Evolutionary conservation across 2,797 vertebrate genomes (phyloP), one percentile per base, ranked within the genome.

Genomic region (Poeciliopsis presidionis): DNA sequence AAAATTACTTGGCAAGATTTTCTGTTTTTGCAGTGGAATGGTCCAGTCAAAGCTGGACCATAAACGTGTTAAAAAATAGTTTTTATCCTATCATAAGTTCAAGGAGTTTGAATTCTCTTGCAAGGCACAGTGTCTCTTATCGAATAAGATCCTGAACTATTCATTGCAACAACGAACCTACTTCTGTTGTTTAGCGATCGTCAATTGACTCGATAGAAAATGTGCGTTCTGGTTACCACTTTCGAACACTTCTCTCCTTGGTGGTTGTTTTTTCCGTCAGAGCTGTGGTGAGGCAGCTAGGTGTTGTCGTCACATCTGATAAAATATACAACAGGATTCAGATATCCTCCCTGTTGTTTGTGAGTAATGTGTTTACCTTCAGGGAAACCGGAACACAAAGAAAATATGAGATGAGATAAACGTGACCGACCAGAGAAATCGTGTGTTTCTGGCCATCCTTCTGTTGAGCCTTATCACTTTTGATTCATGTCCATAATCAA

Each of bases 371-470:
- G 65, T 70, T 70, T 45, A 33, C 45, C 8, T 41, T 73, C 39
- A 72, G 33, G 46, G 47, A 33, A 7, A 41, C 18, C 1, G 3
- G 12, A 73, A 3, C 28, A 49, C 14, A 36, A 59, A 41, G n/a
- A 43, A 72, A 45, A 72, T 16, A 8, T 12, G 3, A 46, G 4
- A 70, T 61, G 28, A 74, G 61, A 80, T 79, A n/a, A 45, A 45
- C 11, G 11, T 22, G 43, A 65, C 2, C 11, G n/a, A 65, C 61
- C 12, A 47, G 53, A 70, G 33, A 67, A 67, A 33, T 28, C 0
- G n/a, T 46, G 39, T 70, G 11, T 49, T 53, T 25, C n/a, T 49
- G 22, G 7, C 39, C 55, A 49, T 13, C 72, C 5, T n/a, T 49
- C 33, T 57, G n/a, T 30, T 51, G 2, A 1, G 41, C 12, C 39